Evolutionary conservation across 1,140 invertebrate genomes (phyloP), one percentile per base, ranked within the genome.

Genomic region (Bombus confusus): DNA sequence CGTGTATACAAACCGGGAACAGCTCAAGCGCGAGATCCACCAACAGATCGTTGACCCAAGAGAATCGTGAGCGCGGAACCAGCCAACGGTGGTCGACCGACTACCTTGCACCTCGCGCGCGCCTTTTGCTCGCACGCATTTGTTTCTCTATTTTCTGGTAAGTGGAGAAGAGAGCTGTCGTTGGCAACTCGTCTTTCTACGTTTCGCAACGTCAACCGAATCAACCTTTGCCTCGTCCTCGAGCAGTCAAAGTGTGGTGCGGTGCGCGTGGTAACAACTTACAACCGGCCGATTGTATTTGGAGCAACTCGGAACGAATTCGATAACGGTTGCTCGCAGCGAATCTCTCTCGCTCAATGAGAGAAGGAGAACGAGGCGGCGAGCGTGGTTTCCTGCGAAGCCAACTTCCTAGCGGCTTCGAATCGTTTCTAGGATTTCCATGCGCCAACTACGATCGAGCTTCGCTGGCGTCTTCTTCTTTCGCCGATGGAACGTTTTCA

Each of bases 31-130:
- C 57, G 86, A 77, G 86, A 81, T 83, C 68, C 47, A 47, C 83
- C 71, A 47, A 28, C 72, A 59, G 85, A 87, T 77, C 84, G 84
- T 89, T 86, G 80, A 83, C 84, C 84, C 39, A n/a, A 10, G 59
- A 52, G 76, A 66, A 86, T 72, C 81, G 85, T 25, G 41, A 25
- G 31, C 66, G 47, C 76, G 41, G 47, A 80, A 80, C 52, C 76
- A 71, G 83, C 76, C 83, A 34, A 77, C 47, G 66, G 47, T 37
- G 37, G 28, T 66, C 76, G 37, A 66, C 57, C 76, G 34, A 59
- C 52, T 37, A 34, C 41, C 62, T 79, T 41, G 59, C 59, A 31
- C 43, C 59, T 74, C 41, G 71, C 41, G 52, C 71, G 18, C 47
- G 47, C 18, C 47, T 76, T 76, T 76, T 76, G 74, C n/a, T 25